phyloP scores from a whole-genome alignment of 2,888 invertebrate genomes.

The Aleiodes alternator region DNA sequence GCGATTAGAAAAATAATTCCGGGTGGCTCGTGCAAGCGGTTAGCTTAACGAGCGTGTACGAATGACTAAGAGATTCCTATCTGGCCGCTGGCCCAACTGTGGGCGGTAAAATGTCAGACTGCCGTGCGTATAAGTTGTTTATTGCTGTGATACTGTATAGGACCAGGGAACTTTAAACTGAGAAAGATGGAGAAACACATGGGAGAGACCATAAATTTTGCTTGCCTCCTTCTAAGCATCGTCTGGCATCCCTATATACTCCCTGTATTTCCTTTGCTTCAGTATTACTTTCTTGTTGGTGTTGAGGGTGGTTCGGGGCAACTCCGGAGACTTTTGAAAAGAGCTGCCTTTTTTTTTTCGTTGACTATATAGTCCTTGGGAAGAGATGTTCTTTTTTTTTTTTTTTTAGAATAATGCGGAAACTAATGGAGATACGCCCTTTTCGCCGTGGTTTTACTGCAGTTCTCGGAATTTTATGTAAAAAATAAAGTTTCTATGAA shows the following conservation, averaged over 20 bases:
- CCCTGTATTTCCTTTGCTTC: background rate
- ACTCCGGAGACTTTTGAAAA: slow-evolving; percentile 32
- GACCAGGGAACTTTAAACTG: slow-evolving; percentile 32
- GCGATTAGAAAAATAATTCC: slow-evolving; percentile 29
- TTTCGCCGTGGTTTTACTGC: too few species aligned
- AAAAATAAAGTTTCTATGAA: too few species aligned
- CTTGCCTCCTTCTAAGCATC: slow-evolving; percentile 14
- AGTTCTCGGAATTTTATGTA: background rate
- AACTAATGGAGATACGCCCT: too few species aligned
- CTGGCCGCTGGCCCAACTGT: slow-evolving; percentile 55
- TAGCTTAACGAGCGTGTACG: slow-evolving; percentile 64
- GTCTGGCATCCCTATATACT: slow-evolving; percentile 12
- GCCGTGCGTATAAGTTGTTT: slow-evolving; percentile 65
- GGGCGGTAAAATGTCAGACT: slow-evolving; percentile 58
- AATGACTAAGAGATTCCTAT: slow-evolving; percentile 67
- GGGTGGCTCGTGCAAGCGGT: slow-evolving; percentile 49
- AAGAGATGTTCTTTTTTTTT: background rate
- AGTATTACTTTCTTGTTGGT: too few species aligned
- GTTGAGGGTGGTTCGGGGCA: slow-evolving; percentile 47
- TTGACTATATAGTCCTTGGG: slow-evolving; percentile 15
- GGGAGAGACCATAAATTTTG: slow-evolving; percentile 44
- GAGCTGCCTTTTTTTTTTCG: background rate
- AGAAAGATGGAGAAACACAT: slow-evolving; percentile 36
- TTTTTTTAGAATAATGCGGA: background rate
- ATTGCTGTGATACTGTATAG: slow-evolving; percentile 63